phyloP scores from a whole-genome alignment of 2,797 vertebrate species.

The Aplochiton taeniatus region DNA sequence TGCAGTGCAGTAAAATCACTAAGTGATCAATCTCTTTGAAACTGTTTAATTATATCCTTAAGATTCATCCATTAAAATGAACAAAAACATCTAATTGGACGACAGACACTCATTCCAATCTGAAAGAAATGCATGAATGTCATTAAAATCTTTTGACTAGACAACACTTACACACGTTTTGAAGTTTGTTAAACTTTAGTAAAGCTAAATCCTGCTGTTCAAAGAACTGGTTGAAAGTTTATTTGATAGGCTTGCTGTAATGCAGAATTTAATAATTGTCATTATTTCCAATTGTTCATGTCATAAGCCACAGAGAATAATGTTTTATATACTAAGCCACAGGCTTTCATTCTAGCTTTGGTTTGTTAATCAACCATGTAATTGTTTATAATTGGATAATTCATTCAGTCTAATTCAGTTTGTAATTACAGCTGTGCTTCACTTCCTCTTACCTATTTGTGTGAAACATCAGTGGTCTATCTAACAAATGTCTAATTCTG shows the following conservation, averaged over 20 bases:
- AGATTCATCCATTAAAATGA: conserved; percentile 30
- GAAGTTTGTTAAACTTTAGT: conserved; percentile 23
- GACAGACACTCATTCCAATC: conserved; percentile 17
- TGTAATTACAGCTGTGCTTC: conserved; percentile 34
- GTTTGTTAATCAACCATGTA: conserved; percentile 49
- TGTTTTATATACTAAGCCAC: conserved; percentile 32
- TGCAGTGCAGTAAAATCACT: conserved; percentile 39
- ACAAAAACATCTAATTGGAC: conserved; percentile 13
- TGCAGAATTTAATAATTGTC: conserved; percentile 2
- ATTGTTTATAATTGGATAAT: conserved; percentile 57
- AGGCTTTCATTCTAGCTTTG: conserved; percentile 33
- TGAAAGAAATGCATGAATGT: not conserved
- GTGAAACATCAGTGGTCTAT: conserved; percentile 7
- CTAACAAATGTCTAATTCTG: not conserved
- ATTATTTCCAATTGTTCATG: conserved; percentile 20
- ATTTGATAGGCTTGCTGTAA: not conserved
- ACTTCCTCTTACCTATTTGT: conserved; percentile 2
- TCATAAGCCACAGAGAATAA: conserved; percentile 32
- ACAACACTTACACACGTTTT: conserved; percentile 4
- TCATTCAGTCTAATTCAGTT: conserved; percentile 40
- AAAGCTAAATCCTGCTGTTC: not conserved
- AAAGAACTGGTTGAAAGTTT: too few species aligned
- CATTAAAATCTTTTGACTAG: not conserved
- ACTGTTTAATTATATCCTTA: conserved; percentile 56
- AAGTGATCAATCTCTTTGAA: conserved; percentile 41